phyloP scores from a whole-genome alignment of 2,888 invertebrate species.

The Xylophagus ater region DNA sequence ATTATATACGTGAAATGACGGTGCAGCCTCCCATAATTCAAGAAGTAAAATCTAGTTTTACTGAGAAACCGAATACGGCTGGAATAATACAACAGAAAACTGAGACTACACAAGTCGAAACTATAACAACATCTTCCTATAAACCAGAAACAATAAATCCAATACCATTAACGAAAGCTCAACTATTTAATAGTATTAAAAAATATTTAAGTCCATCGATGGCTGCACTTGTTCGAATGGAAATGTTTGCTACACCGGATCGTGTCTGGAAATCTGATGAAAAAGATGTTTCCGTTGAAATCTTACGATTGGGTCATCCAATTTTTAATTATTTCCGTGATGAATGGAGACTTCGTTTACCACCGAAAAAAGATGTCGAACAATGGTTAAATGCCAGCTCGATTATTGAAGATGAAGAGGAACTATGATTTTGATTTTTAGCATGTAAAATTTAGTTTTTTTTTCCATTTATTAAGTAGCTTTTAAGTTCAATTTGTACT shows the following conservation, averaged over 20 bases:
- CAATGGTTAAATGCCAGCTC: slow-evolving; percentile 24
- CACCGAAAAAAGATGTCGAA: slow-evolving; percentile 25
- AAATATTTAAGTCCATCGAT: slow-evolving; percentile 34
- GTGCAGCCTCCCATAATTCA: neutral
- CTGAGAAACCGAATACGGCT: neutral
- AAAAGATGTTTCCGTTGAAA: slow-evolving; percentile 28
- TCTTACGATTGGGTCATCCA: slow-evolving; percentile 29
- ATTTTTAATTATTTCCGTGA: slow-evolving; percentile 31
- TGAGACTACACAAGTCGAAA: slow-evolving; percentile 13
- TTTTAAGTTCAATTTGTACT: too few relatives aligned
- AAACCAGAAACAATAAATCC: slow-evolving; percentile 1
- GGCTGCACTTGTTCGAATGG: slow-evolving; percentile 36
- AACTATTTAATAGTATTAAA: slow-evolving; percentile 34
- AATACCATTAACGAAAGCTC: slow-evolving; percentile 24
- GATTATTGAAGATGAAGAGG: slow-evolving; percentile 21
- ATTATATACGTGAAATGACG: neutral
- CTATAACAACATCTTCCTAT: slow-evolving; percentile 18
- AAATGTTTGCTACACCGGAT: slow-evolving; percentile 34
- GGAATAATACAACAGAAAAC: neutral
- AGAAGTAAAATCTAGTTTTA: neutral
- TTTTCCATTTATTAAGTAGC: too few relatives aligned
- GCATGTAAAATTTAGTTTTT: too few relatives aligned
- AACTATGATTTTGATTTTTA: too few relatives aligned
- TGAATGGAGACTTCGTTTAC: slow-evolving; percentile 36
- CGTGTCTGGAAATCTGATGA: slow-evolving; percentile 35